Evolutionary conservation across 1,140 invertebrate genomes (phyloP).

Genomic region (Bacillus rossius): DNA sequence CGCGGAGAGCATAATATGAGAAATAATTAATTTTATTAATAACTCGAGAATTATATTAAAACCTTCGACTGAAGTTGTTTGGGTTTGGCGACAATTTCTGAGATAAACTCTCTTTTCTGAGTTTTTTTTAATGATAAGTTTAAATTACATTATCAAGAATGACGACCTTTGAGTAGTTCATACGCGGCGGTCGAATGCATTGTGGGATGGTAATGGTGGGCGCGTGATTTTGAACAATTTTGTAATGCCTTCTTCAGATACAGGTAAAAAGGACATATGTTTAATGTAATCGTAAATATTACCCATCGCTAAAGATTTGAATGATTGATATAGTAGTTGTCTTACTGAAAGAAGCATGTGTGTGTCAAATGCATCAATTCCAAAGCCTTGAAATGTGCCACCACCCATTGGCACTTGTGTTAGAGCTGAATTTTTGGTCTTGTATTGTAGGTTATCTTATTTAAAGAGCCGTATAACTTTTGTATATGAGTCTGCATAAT

Average conservation of each 20-base stretch:
- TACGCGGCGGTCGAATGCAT: constrained; percentile 33
- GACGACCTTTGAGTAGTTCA: constrained; percentile 10
- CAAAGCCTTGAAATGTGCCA: constrained; percentile 5
- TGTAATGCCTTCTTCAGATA: constrained; percentile 43
- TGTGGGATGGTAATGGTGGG: constrained; percentile 61
- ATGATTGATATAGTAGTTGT: no score
- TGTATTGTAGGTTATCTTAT: constrained; percentile 10
- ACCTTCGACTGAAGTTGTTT: neutral
- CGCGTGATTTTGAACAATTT: constrained; percentile 65
- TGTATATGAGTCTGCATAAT: no score
- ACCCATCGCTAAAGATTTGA: no score
- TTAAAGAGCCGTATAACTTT: no score
- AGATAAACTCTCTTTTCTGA: no score
- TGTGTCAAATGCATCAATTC: neutral
- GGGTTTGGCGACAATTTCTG: neutral
- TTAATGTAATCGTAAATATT: neutral
- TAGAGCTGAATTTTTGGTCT: constrained; percentile 11
- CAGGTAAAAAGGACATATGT: constrained; percentile 30
- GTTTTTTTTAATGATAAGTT: no score
- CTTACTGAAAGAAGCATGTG: no score
- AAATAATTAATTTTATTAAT: no score
- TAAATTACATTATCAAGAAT: no score
- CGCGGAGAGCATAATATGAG: no score
- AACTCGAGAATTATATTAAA: neutral
- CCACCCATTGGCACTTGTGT: constrained; percentile 9